Percentiles rank a stretch among this genome's conserved stretches.
Evolutionary conservation across 2,888 invertebrate species (phyloP).

Genomic region (Rapana venosa): DNA sequence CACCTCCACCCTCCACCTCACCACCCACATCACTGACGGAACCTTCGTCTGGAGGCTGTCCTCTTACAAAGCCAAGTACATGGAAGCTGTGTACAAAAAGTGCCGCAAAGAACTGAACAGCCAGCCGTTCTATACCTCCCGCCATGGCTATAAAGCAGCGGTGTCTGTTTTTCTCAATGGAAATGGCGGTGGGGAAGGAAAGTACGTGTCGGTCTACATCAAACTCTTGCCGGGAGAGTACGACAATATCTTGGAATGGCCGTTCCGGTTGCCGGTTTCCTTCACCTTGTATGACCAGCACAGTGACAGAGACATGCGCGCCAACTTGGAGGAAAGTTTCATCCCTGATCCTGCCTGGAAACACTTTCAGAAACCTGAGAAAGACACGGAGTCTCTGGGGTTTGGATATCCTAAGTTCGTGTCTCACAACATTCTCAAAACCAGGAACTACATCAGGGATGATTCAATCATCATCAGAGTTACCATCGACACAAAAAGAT

Average conservation of each 20-base stretch:
- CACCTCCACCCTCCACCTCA: conserved; percentile 81
- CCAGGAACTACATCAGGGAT: conserved; percentile 93
- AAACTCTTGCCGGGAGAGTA: conserved; percentile 96
- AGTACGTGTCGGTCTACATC: conserved; percentile 95
- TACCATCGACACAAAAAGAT: conserved; percentile 95
- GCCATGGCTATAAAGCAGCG: conserved; percentile 91
- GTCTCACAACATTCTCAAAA: conserved; percentile 93
- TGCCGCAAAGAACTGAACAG: conserved; percentile 87
- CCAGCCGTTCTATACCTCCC: conserved; percentile 94
- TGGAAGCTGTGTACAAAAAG: conserved; percentile 92
- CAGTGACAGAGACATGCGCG: conserved; percentile 83
- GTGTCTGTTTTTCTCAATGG: conserved; percentile 95
- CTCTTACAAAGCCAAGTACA: conserved; percentile 88
- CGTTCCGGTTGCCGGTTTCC: conserved; percentile 95
- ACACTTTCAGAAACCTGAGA: conserved; percentile 94
- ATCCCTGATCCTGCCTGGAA: conserved; percentile 98
- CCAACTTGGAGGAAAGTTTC: conserved; percentile 93
- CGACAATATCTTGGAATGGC: conserved; percentile 96
- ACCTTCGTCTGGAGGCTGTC: conserved; percentile 92
- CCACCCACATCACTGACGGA: conserved; percentile 77
- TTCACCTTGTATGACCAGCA: conserved; percentile 96
- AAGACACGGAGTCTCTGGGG: conserved; percentile 90
- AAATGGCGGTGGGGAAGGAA: conserved; percentile 94
- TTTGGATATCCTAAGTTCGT: conserved; percentile 97
- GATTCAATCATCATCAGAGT: conserved; percentile 94